Conservation (phyloP, 2,888 invertebrate species). For the Ichneumoninae sp. region DNA sequence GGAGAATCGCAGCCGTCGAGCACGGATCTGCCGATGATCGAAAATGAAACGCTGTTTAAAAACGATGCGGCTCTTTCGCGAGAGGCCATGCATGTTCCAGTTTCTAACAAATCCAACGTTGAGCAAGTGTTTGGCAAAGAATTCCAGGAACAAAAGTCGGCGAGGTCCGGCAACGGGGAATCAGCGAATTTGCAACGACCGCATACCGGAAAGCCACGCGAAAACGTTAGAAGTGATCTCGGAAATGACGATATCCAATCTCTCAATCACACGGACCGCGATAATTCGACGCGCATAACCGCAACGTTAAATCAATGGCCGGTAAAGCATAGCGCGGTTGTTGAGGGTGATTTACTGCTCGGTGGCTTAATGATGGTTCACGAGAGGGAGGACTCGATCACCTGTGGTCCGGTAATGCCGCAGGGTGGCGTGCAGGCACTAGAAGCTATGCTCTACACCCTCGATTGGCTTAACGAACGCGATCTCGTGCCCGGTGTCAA, state of each 20-base stretch:
- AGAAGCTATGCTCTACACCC: constrained; percentile 95
- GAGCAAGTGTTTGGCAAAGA: not conserved
- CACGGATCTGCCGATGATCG: not conserved
- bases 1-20: not conserved
- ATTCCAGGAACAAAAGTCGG: constrained; percentile 8
- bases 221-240: constrained; percentile 1
- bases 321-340: constrained; percentile 91
- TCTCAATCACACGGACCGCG: constrained; percentile 55
- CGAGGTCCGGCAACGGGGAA: not conserved
- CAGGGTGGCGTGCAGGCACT: constrained; percentile 94
- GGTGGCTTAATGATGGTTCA: constrained; percentile 98
- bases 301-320: constrained; percentile 87
- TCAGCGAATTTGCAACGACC: constrained; percentile 21
- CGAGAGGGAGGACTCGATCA: constrained; percentile 91
- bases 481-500: constrained; percentile 89
- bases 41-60: not conserved
- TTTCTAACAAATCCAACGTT: not conserved
- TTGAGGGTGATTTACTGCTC: constrained; percentile 93
- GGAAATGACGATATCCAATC: constrained; percentile 23
- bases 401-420: constrained; percentile 95
- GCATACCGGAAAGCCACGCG: not conserved
- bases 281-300: constrained; percentile 78
- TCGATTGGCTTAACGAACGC: constrained; percentile 89
- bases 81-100: not conserved
- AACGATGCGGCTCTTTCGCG: not conserved